A percentile compares a stretch with the other conserved stretches of the same genome.
Conservation (phyloP, 2,797 vertebrate genomes). For the Gymnopithys bicolor region DNA sequence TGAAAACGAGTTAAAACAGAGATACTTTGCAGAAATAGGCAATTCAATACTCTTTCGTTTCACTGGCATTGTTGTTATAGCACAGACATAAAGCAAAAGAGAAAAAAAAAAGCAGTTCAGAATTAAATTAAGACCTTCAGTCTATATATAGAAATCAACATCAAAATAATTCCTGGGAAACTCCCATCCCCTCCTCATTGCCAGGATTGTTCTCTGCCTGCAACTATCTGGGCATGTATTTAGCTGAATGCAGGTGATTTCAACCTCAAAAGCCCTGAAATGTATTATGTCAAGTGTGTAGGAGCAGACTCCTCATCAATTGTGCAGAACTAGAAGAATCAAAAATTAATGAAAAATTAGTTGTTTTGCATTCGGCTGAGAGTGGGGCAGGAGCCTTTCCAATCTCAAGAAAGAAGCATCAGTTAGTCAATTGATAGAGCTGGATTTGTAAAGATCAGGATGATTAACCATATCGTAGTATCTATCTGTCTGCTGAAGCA, state of each 20-base stretch:
- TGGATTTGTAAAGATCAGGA: neutral
- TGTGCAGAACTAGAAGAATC: neutral
- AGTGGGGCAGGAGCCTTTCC: neutral
- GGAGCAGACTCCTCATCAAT: neutral
- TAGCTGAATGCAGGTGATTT: neutral
- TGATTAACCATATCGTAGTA: neutral
- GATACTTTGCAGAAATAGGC: neutral
- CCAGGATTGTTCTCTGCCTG: neutral
- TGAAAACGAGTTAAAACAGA: neutral
- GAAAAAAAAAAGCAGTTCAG: neutral
- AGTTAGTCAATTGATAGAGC: neutral
- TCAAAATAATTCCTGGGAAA: neutral
- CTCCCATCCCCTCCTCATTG: neutral
- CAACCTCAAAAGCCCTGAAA: neutral
- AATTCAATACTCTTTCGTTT: neutral
- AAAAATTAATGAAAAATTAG: neutral
- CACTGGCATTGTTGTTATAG: neutral
- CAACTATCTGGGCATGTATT: neutral
- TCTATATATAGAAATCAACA: neutral
- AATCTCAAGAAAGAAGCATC: neutral
- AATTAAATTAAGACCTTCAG: neutral
- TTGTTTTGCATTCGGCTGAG: fast-evolving
- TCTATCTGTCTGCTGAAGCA: neutral
- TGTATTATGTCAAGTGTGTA: neutral
- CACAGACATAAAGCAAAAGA: neutral